These are phyloP conservation scores for Mythimna lalbum DNA, from an alignment of 2,888 invertebrate genomes.

Conservation along the genomic window DNA sequence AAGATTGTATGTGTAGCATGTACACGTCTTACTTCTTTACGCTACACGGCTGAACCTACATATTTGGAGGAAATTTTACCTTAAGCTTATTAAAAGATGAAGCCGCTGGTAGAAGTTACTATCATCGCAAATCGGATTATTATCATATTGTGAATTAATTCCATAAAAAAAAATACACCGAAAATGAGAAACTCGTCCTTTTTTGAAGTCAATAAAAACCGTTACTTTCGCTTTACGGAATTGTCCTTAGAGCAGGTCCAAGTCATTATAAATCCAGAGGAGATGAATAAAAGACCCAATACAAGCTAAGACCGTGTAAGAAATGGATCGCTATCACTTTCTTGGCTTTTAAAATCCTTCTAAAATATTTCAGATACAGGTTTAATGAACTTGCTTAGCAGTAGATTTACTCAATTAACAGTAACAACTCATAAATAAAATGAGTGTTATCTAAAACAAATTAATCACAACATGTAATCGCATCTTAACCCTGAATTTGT, in stretches of 20 bases:
- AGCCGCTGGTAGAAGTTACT: too few relatives aligned
- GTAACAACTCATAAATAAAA: constrained; percentile 50
- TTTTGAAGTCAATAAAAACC: constrained; percentile 8
- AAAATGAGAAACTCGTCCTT: too few relatives aligned
- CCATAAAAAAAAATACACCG: neutral
- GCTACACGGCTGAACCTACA: too few relatives aligned
- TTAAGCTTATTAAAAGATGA: too few relatives aligned
- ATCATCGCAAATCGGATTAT: constrained; percentile 2
- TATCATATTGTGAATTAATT: constrained; percentile 11
- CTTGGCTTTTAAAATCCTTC: neutral
- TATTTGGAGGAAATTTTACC: too few relatives aligned
- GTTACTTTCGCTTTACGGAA: constrained; percentile 35
- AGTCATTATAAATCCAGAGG: constrained; percentile 12
- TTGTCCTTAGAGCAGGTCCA: constrained; percentile 24
- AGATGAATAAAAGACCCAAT: constrained; percentile 13
- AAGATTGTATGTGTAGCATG: too few relatives aligned
- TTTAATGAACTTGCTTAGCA: constrained; percentile 54
- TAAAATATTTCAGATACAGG: neutral
- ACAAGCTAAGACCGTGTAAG: neutral
- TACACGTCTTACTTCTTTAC: too few relatives aligned
- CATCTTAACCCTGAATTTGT: constrained; percentile 57
- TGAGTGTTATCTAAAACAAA: constrained; percentile 63
- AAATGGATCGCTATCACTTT: constrained; percentile 12
- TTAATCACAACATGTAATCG: constrained; percentile 68
- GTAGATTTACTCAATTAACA: constrained; percentile 43